These are phyloP conservation scores for Gobius niger DNA, from an alignment of 2,113 vertebrate species.

Conservation along the genomic window DNA sequence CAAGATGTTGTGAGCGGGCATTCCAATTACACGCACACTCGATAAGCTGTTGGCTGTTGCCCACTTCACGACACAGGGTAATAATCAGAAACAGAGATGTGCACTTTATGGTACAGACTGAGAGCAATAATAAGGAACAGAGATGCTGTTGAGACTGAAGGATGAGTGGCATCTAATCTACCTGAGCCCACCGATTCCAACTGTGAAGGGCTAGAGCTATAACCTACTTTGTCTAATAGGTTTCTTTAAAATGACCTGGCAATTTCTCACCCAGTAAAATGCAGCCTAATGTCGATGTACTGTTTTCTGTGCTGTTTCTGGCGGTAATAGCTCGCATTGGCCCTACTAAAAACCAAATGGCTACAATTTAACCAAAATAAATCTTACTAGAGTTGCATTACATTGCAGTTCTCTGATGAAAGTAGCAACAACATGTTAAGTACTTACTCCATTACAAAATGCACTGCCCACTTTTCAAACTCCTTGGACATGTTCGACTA, in stretches of 20 bases:
- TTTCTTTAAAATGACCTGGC: too few species aligned
- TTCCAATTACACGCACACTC: background rate
- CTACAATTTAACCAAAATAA: too few species aligned
- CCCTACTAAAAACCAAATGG: too few species aligned
- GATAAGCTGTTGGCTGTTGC: conserved; percentile 7
- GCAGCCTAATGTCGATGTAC: too few species aligned
- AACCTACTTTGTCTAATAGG: too few species aligned
- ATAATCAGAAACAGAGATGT: conserved; percentile 27
- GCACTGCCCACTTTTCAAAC: background rate
- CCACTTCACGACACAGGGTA: conserved; percentile 13
- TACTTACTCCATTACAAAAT: background rate
- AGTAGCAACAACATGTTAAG: background rate
- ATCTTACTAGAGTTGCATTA: too few species aligned
- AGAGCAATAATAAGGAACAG: conserved; percentile 27
- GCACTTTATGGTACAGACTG: conserved; percentile 12
- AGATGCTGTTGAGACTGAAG: background rate
- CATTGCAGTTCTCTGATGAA: background rate
- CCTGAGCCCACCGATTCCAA: background rate
- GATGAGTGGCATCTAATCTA: background rate
- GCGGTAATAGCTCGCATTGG: too few species aligned
- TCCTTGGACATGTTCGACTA: too few species aligned
- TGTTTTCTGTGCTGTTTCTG: too few species aligned
- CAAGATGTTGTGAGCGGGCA: background rate
- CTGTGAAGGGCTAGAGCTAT: too few species aligned
- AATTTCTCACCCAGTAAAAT: too few species aligned